Conservation (phyloP, 2,888 invertebrate genomes). For the Rhopalosiphum nymphaeae region DNA sequence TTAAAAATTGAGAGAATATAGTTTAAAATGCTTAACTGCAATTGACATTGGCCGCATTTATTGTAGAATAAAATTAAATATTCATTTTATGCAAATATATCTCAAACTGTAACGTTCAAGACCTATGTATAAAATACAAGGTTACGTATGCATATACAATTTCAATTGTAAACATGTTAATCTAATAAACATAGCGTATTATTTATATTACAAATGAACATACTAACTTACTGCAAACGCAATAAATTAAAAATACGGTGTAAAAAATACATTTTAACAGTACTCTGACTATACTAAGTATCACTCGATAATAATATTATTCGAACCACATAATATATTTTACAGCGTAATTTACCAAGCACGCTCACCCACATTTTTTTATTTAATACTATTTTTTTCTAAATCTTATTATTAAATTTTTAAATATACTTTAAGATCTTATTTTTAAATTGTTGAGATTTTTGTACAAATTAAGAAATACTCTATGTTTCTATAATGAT, state of each 20-base stretch:
- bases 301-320: neutral
- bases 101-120: conserved; percentile 9
- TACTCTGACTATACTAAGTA: neutral
- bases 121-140: conserved; percentile 13
- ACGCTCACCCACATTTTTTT: too few relatives aligned
- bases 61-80: conserved; percentile 32
- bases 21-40: neutral
- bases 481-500: too few relatives aligned
- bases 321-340: neutral
- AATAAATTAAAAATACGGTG: neutral
- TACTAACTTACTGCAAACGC: neutral
- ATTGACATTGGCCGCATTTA: conserved; percentile 37
- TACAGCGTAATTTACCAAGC: too few relatives aligned
- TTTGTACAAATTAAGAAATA: too few relatives aligned
- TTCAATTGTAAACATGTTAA: conserved; percentile 8
- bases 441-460: too few relatives aligned
- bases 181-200: neutral
- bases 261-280: neutral
- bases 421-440: too few relatives aligned
- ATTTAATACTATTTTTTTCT: too few relatives aligned
- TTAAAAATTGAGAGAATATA: neutral
- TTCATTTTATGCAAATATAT: conserved; percentile 41
- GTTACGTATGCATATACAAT: conserved; percentile 4
- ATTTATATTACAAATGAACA: neutral
- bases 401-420: too few relatives aligned